Percentiles rank a stretch among this genome's conserved stretches.
phyloP scores from a whole-genome alignment of 2,113 vertebrate genomes.

The Ailuropoda melanoleuca region DNA sequence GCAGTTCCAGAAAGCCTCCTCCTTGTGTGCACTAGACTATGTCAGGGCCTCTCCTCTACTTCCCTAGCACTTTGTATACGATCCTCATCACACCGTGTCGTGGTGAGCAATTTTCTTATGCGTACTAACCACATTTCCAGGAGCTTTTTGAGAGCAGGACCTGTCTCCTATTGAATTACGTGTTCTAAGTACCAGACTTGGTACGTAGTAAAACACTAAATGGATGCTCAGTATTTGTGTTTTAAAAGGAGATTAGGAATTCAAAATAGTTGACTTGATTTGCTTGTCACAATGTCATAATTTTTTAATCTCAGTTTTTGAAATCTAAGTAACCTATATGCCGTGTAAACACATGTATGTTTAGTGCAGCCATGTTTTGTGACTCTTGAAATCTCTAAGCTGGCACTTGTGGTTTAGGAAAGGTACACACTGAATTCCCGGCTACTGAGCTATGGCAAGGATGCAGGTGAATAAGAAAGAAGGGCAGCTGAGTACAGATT shows the following conservation, averaged over 20 bases:
- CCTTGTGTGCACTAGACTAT: background rate
- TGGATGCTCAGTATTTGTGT: background rate
- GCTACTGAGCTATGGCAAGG: background rate
- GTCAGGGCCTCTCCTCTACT: background rate
- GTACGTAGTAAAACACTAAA: background rate
- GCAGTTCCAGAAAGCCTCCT: background rate
- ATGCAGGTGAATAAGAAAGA: background rate
- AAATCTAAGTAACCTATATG: background rate
- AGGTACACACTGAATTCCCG: background rate
- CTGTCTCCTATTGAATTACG: background rate
- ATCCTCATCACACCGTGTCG: background rate
- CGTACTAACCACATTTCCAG: background rate
- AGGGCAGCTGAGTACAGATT: background rate
- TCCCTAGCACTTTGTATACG: background rate
- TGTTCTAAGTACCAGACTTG: background rate
- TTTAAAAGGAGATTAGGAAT: background rate
- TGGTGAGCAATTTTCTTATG: background rate
- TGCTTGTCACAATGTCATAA: background rate
- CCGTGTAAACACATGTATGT: background rate
- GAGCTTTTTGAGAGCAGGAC: background rate
- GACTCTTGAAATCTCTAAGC: constrained; percentile 4
- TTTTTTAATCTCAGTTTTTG: background rate
- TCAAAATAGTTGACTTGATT: background rate
- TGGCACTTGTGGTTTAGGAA: background rate
- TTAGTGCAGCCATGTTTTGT: background rate